These are phyloP conservation scores for Plectropomus leopardus DNA, from an alignment of 2,113 vertebrate genomes.

Conservation along the genomic window DNA sequence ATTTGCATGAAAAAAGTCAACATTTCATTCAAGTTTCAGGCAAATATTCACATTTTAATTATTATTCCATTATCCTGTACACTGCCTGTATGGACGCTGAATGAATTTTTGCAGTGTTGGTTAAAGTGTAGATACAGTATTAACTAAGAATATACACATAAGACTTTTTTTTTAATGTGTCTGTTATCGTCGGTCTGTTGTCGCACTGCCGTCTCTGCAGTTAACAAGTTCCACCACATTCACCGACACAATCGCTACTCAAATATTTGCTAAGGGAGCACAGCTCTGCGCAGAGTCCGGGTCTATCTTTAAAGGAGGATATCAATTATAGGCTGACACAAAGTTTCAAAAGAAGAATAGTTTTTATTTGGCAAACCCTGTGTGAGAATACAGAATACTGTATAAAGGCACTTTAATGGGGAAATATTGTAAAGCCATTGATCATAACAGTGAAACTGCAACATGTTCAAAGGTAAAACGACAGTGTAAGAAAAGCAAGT, in stretches of 20 bases:
- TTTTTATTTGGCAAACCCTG: slow-evolving; percentile 76
- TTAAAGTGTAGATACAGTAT: too few species aligned
- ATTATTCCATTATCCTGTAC: too few species aligned
- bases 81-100: not conserved
- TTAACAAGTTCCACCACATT: not conserved
- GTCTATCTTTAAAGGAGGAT: slow-evolving; percentile 10
- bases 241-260: slow-evolving; percentile 1
- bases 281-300: slow-evolving; percentile 1
- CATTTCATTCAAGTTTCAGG: too few species aligned
- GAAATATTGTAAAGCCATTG: slow-evolving; percentile 31
- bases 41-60: too few species aligned
- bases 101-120: not conserved
- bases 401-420: slow-evolving; percentile 48
- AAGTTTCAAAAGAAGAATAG: slow-evolving; percentile 31
- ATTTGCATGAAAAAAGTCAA: too few species aligned
- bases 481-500: not conserved
- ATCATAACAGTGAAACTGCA: slow-evolving; percentile 19
- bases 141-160: not conserved
- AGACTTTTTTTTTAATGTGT: not conserved
- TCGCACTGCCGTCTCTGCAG: not conserved
- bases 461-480: not conserved
- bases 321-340: not conserved
- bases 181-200: not conserved
- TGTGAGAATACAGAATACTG: slow-evolving; percentile 48
- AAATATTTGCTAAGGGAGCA: slow-evolving; percentile 74